A percentile compares a stretch with the other conserved stretches of the same genome.
Conservation (phyloP, 2,888 invertebrate genomes). For the Tetranychus truncatus region DNA sequence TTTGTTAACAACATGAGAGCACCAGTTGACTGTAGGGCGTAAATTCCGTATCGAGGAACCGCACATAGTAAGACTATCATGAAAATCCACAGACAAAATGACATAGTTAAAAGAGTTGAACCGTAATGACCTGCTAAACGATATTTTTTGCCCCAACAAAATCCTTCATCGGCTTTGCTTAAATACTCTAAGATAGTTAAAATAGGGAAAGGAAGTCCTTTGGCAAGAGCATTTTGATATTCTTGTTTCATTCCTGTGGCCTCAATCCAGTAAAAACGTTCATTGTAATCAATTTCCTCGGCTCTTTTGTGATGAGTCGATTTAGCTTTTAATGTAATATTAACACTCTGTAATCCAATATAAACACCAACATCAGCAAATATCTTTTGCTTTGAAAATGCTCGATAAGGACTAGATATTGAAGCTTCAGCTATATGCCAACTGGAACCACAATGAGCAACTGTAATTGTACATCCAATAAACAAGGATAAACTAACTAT, state of each 20-base stretch:
- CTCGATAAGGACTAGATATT: conserved; percentile 67
- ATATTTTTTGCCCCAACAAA: conserved; percentile 85
- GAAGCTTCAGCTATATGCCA: conserved; percentile 76
- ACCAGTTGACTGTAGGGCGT: conserved; percentile 60
- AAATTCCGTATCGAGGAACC: conserved; percentile 71
- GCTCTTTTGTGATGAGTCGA: conserved; percentile 27
- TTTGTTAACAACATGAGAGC: conserved; percentile 58
- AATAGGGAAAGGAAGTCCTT: conserved; percentile 82
- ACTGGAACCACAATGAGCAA: conserved; percentile 68
- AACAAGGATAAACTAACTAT: conserved; percentile 41
- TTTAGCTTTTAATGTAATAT: conserved; percentile 67
- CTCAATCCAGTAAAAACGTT: conserved; percentile 71
- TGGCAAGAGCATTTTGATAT: conserved; percentile 56
- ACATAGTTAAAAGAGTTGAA: conserved; percentile 63
- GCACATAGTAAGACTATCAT: conserved; percentile 68
- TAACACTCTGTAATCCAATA: conserved; percentile 80
- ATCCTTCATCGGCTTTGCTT: conserved; percentile 76
- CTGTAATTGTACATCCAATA: conserved; percentile 31
- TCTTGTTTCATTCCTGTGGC: conserved; percentile 65
- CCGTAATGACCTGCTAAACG: conserved; percentile 83
- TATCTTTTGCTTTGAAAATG: conserved; percentile 70
- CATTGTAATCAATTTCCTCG: conserved; percentile 71
- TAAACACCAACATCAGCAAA: conserved; percentile 73
- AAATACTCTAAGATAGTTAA: conserved; percentile 87
- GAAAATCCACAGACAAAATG: conserved; percentile 73